Evolutionary conservation across 2,888 invertebrate species (phyloP).

Genomic region (Drosophila vallismaia): DNA sequence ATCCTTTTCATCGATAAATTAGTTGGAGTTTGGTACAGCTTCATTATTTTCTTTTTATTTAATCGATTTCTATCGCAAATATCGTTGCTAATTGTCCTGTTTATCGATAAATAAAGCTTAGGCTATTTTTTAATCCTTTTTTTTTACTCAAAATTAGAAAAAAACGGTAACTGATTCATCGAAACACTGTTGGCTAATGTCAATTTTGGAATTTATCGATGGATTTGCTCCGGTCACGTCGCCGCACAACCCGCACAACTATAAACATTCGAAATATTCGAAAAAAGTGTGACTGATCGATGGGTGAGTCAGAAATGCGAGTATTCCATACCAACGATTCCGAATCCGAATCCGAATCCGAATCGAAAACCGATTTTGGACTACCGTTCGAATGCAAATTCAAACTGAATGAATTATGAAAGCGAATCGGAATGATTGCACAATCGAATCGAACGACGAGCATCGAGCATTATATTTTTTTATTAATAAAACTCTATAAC

Average conservation of each 20-base stretch:
- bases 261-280: conserved; percentile 19
- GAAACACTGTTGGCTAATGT: conserved; percentile 2
- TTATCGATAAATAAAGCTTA: background rate
- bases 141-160: background rate
- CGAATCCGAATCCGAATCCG: background rate
- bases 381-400: conserved; percentile 28
- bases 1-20: too few species aligned
- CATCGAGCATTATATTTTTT: conserved; percentile 32
- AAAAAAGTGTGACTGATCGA: conserved; percentile 32
- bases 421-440: conserved; percentile 11
- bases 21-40: background rate
- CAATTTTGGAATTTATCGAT: conserved; percentile 8
- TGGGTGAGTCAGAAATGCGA: conserved; percentile 13
- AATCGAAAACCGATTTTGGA: conserved; percentile 5
- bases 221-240: conserved; percentile 26
- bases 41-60: background rate
- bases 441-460: conserved; percentile 14
- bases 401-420: conserved; percentile 26
- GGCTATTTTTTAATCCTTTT: background rate
- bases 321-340: background rate
- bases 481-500: conserved; percentile 34
- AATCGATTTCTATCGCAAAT: background rate
- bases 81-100: background rate
- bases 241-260: background rate
- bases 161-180: background rate